Evolutionary conservation across 2,113 vertebrate genomes (phyloP).

Genomic region (Chauna torquata): DNA sequence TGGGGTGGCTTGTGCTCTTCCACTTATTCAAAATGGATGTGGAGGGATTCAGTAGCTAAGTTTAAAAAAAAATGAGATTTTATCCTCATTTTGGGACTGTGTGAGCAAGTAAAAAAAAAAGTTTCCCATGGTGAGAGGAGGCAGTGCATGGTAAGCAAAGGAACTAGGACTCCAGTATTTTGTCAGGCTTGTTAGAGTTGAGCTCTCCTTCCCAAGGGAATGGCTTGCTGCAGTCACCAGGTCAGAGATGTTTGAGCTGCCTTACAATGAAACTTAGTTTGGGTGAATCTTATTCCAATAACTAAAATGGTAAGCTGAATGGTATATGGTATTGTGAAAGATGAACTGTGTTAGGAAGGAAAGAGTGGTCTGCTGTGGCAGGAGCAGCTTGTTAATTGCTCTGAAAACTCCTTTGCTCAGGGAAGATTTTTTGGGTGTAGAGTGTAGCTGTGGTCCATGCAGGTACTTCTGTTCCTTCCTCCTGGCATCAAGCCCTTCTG

Average conservation of each 20-base stretch:
- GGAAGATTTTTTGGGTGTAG: neutral
- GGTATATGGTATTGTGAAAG: neutral
- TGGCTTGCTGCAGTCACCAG: neutral
- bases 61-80: neutral
- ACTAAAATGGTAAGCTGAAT: neutral
- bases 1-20: neutral
- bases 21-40: neutral
- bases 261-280: neutral
- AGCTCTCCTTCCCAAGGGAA: neutral
- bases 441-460: neutral
- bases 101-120: neutral
- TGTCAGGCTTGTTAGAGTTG: too few species aligned
- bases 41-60: neutral
- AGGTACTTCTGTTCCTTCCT: neutral
- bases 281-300: neutral
- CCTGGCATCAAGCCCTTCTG: fast-evolving
- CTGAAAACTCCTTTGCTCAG: neutral
- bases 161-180: neutral
- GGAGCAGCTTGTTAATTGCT: neutral
- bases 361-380: neutral
- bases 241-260: neutral
- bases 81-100: neutral
- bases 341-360: neutral
- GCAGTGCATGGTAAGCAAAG: neutral
- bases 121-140: neutral